Percentiles rank a stretch among this genome's conserved stretches.
phyloP scores from a whole-genome alignment of 2,888 invertebrate genomes.

The Stegophylla sp. region DNA sequence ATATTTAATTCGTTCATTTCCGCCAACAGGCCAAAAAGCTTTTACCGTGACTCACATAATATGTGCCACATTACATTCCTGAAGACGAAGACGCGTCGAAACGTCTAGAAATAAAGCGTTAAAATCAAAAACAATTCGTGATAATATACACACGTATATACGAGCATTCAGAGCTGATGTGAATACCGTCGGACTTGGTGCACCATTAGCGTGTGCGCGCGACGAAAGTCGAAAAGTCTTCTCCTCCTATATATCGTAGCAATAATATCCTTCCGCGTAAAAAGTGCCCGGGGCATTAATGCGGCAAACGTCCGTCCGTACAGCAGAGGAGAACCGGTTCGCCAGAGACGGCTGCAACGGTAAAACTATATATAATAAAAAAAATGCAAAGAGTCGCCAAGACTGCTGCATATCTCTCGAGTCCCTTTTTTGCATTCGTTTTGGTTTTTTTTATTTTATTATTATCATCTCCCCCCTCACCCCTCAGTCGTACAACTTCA shows the following conservation, averaged over 20 bases:
- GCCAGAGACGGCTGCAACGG: neutral
- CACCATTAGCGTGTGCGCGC: neutral
- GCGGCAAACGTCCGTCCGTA: too few species aligned
- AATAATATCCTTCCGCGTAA: slow-evolving; percentile 9
- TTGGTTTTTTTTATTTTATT: neutral
- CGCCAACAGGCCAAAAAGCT: too few species aligned
- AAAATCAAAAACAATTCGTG: too few species aligned
- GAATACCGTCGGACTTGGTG: neutral
- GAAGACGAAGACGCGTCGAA: too few species aligned
- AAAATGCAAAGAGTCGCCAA: slow-evolving; percentile 40
- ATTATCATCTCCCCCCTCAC: too few species aligned
- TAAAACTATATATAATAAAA: slow-evolving; percentile 31
- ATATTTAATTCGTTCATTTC: neutral
- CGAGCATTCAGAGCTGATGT: too few species aligned
- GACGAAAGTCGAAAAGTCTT: slow-evolving; percentile 14
- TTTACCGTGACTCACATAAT: too few species aligned
- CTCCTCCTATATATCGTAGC: neutral
- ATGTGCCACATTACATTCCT: too few species aligned
- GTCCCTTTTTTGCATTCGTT: slow-evolving; percentile 4
- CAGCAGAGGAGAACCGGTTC: slow-evolving; percentile 28
- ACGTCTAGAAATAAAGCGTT: too few species aligned
- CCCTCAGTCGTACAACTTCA: too few species aligned
- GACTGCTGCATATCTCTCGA: neutral
- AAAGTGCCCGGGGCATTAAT: neutral
- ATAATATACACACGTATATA: too few species aligned